Evolutionary conservation across 2,113 vertebrate species (phyloP), one percentile per base, ranked within the genome.

Genomic region (Tricholaema leucomelas): DNA sequence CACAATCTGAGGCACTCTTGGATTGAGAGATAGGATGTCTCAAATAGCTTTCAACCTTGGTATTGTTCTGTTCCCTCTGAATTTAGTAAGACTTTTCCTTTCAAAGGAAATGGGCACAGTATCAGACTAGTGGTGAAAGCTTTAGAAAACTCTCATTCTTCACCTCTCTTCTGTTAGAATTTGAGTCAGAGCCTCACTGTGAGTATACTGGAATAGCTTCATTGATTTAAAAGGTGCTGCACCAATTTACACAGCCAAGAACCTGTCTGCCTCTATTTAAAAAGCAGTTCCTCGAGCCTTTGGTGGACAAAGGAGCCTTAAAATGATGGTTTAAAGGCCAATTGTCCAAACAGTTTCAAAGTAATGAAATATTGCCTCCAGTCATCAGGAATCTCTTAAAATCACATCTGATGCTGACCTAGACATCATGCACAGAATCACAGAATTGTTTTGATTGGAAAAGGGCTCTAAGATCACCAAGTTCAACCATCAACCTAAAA

Each of bases 141-240:
- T 67, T 80, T 61, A 86, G 69, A 81, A 96, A 87, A 93, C 82
- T 44, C 63, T 87, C 35, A 61, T 87, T 92, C 77, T 72, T 79
- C 64, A 76, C 67, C n/a, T 74, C 64, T 91, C 64, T 73, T 82
- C 63, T 60, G 76, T 90, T 48, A 79, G 30, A 90, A 71, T 85
- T 89, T 80, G 65, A 89, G 75, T 67, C 67, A 93, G 75, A 77
- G 67, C 30, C 35, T 93, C 69, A 87, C 65, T 72, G 85, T 76
- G 60, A 80, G 38, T 36, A 44, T 9, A 60, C n/a, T 33, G 40
- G 18, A 88, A 85, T 3, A 71, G 12, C 24, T 80, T 82, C 64
- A 74, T 36, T 77, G 67, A 88, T 92, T 87, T 85, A 74, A 87
- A 92, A 78, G 36, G 46, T 85, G 36, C 31, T 80, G 72, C 60